Base-by-base conservation (phyloP, 2,113 vertebrate genomes). In the Isichthys henryi region DNA sequence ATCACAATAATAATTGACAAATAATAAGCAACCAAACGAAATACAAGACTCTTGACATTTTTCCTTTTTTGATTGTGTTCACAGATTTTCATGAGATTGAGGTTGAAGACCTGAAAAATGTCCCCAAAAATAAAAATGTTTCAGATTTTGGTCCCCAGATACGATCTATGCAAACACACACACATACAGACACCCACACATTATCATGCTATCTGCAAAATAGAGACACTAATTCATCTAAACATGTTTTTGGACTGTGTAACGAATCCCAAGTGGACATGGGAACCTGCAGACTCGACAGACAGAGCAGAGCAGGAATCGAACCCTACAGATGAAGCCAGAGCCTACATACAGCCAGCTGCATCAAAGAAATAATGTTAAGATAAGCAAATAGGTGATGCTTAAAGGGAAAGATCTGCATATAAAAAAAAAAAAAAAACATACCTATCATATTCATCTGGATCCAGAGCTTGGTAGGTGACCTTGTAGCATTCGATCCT, bases 401-500 rank as follows among this genome's bases (percentile, higher is more conserved):
- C 13, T 7, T 77, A 0, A 77, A 6, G 31, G 31, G 70, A 15
- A 39, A 17, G 70, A 6, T 39, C 45, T 23, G 23, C 82, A 84
- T 53, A 31, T 56, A 88, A 4, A 23, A 45, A 23, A 45, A 45
- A 31, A 43, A 88, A 4, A 23, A 45, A 23, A 45, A 45, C 96
- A 96, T 95, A 99, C 98, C 96, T 98, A 96, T 99, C 98, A n/a
- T 97, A 95, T 0, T 92, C 90, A 9, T 98, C 98, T 0, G 98
- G 98, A 92, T 98, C 97, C n/a, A 99, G 95, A 53, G 97, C 97
- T 88, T 96, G 96, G 92, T 99, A 99, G 11, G 98, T 99, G 91
- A 99, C 97, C 95, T 98, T 97, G 93, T 99, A 99, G 93, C 98
- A 99, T 92, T 99, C 97, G 7, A 99, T 99, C 92, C 98, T 97